Evolutionary conservation across 2,888 invertebrate genomes (phyloP), one percentile per base, ranked within the genome.

Genomic region (Dicycla oo): DNA sequence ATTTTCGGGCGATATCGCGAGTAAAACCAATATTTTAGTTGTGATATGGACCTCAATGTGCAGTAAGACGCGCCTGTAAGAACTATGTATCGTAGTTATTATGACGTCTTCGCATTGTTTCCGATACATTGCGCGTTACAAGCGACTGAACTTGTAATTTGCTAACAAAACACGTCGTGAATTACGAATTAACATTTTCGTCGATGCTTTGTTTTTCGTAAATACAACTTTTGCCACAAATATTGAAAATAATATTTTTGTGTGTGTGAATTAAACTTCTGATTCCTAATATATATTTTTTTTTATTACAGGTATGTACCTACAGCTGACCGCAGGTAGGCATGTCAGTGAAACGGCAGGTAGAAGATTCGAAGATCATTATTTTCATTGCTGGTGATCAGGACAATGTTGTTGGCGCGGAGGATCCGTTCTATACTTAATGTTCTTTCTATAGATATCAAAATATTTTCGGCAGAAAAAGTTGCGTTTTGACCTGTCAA

Each of bases 81-180:
- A 75, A 75, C 63, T 40, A 34, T 58, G 49, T 38, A 45, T 71
- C 34, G 15, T 30, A 45, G 43, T 61, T 73, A 65, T 68, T 54
- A 67, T 68, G 61, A 71, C 51, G 54, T 72, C 53, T 51, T 51
- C 57, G 49, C 45, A 75, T 73, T 73, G 38, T 67, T 83, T 80
- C 77, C 80, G 47, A 81, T 72, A 84, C 77, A 81, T 83, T 81
- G 65, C 76, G 58, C 54, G 62, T 34, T 40, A 77, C 70, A 71
- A 71, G 45, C 34, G 54, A 75, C 53, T 75, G 67, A 71, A 40
- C 58, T 51, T 63, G 54, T 53, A 53, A 62, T 69, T 69, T 62
- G 49, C 60, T 69, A 40, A 71, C 69, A 66, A 63, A 80, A 68
- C 62, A 40, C 43, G 63, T 23, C 45, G n/a, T 78, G 63, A 34